These are phyloP conservation scores for Myripristis murdjan DNA, from an alignment of 2,797 vertebrate species.

Conservation along the genomic window DNA sequence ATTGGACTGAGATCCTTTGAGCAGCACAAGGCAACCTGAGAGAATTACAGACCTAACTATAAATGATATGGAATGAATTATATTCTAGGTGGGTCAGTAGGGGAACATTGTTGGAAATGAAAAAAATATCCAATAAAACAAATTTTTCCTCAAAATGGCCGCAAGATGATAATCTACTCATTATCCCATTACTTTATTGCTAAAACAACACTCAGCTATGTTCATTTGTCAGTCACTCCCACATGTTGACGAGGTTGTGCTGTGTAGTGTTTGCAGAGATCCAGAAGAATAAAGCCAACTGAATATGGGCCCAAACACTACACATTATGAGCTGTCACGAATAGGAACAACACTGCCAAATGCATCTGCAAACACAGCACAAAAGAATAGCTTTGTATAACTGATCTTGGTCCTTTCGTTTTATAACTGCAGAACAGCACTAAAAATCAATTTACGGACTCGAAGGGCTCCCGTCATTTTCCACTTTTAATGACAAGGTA, in stretches of 20 bases:
- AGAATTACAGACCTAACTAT: not conserved
- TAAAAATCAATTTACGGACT: constrained; percentile 29
- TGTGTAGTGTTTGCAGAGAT: constrained; percentile 1
- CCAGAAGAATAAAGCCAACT: constrained; percentile 42
- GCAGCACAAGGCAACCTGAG: not conserved
- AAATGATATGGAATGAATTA: not conserved
- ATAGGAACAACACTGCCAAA: constrained; percentile 48
- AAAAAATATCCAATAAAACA: constrained; percentile 13
- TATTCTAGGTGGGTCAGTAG: not conserved
- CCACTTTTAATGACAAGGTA: constrained; percentile 35
- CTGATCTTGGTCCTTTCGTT: constrained; percentile 23
- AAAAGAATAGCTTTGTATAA: constrained; percentile 33
- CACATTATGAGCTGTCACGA: constrained; percentile 55
- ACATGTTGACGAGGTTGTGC: constrained; percentile 49
- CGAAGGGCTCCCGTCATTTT: constrained; percentile 33
- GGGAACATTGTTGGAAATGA: not conserved
- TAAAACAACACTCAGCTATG: constrained; percentile 44
- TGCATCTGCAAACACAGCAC: constrained; percentile 41
- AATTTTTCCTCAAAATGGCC: constrained; percentile 26
- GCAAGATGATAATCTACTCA: constrained; percentile 34
- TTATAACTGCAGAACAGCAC: constrained; percentile 32
- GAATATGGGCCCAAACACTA: constrained; percentile 50
- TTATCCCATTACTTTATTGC: constrained; percentile 45
- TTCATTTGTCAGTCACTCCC: constrained; percentile 57
- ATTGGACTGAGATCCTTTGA: not conserved